Percentiles rank a stretch among this genome's conserved stretches.
Conservation (phyloP, 2,797 vertebrate species). For the Cynopterus sphinx region DNA sequence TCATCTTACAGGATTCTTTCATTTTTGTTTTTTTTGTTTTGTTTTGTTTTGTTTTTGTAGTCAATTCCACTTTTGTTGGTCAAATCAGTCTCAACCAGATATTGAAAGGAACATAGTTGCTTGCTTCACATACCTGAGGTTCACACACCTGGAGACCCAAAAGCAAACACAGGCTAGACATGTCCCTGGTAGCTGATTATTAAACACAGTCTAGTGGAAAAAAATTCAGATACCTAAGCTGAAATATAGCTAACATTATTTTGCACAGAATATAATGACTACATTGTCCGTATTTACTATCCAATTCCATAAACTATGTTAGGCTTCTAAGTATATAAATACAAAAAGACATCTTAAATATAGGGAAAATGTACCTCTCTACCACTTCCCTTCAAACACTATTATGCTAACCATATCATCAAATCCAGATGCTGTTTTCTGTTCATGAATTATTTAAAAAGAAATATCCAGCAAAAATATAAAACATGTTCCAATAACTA, state of each 20-base stretch:
- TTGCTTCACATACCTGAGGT: neutral
- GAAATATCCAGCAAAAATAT: neutral
- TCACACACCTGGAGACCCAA: neutral
- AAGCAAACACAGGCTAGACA: neutral
- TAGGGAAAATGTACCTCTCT: neutral
- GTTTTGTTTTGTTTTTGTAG: no score
- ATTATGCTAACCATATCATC: neutral
- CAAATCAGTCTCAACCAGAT: neutral
- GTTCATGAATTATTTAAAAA: conserved; percentile 40
- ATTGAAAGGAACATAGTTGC: neutral
- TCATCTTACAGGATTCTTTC: neutral
- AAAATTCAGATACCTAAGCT: neutral
- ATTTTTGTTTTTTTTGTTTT: neutral
- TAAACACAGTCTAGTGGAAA: neutral
- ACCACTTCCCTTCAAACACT: conserved; percentile 6
- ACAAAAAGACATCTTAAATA: neutral
- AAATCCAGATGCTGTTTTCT: conserved; percentile 5
- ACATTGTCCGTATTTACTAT: neutral
- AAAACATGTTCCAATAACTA: conserved; percentile 39
- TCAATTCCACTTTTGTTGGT: no score
- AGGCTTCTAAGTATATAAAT: neutral
- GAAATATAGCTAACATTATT: neutral
- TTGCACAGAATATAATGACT: neutral
- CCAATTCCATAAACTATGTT: neutral
- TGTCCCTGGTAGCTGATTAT: neutral